Percentiles rank a stretch among this genome's conserved stretches.
These are phyloP conservation scores for Polia nebulosa DNA, from an alignment of 2,888 invertebrate genomes.

Conservation along the genomic window DNA sequence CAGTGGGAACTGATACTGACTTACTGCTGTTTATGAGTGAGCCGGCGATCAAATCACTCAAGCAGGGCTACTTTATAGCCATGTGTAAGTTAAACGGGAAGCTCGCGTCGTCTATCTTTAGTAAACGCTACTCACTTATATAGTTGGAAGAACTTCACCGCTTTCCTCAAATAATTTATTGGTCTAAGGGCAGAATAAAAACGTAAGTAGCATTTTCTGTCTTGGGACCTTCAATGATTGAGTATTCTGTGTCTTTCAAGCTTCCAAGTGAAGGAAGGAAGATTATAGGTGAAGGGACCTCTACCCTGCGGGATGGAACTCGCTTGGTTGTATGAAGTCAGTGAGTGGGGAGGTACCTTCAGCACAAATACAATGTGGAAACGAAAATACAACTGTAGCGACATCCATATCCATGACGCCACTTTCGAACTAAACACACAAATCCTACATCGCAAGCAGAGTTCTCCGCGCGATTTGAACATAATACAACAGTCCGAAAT, in stretches of 20 bases:
- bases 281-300: not conserved
- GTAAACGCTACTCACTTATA: not conserved
- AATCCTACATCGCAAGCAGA: too few relatives aligned
- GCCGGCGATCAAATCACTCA: conserved; percentile 1
- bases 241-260: not conserved
- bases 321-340: not conserved
- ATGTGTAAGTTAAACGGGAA: not conserved
- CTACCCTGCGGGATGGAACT: not conserved
- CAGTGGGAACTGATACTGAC: conserved; percentile 9
- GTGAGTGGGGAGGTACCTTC: not conserved
- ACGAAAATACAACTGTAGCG: too few relatives aligned
- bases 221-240: not conserved
- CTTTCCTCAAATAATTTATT: not conserved
- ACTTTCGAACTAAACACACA: too few relatives aligned
- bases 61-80: not conserved
- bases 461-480: too few relatives aligned
- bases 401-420: too few relatives aligned
- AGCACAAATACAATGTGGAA: too few relatives aligned
- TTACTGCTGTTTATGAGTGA: not conserved
- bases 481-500: too few relatives aligned
- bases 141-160: not conserved
- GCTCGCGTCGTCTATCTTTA: not conserved
- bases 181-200: not conserved
- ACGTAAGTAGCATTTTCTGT: not conserved
- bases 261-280: not conserved